phyloP scores from a whole-genome alignment of 2,113 vertebrate species.

The Clarias batrachus region DNA sequence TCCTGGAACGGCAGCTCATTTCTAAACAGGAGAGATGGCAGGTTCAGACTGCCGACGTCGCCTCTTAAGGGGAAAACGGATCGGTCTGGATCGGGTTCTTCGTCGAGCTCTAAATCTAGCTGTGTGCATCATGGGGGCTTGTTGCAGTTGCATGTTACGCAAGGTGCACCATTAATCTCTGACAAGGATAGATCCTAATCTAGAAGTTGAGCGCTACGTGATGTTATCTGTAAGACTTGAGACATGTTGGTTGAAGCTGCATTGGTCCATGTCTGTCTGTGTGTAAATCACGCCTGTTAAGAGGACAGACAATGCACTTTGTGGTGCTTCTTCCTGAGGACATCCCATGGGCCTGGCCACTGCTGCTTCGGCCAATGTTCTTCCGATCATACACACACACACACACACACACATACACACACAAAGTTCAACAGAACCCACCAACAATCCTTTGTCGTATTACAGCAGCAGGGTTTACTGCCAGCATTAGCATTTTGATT shows the following conservation, averaged over 20 bases:
- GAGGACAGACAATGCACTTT: neutral
- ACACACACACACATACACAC: neutral
- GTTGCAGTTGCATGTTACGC: slow-evolving; percentile 4
- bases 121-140: slow-evolving; percentile 19
- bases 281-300: slow-evolving; percentile 28
- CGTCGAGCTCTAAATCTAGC: slow-evolving; percentile 26
- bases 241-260: neutral
- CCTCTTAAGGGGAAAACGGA: slow-evolving; percentile 38
- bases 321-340: slow-evolving; percentile 2
- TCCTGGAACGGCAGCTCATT: slow-evolving; percentile 66
- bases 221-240: neutral
- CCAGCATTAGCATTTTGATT: slow-evolving; percentile 28
- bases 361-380: neutral
- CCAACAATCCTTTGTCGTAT: slow-evolving; percentile 3
- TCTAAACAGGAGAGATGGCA: slow-evolving; percentile 53
- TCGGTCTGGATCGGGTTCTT: slow-evolving; percentile 21
- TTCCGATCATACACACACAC: neutral
- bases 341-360: neutral
- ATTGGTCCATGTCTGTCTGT: neutral
- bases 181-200: neutral
- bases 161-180: neutral
- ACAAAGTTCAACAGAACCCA: neutral
- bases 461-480: neutral
- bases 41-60: slow-evolving; percentile 39
- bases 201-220: neutral